Base-by-base conservation (phyloP, 1,140 invertebrate species). In the Heterodera schachtii region DNA sequence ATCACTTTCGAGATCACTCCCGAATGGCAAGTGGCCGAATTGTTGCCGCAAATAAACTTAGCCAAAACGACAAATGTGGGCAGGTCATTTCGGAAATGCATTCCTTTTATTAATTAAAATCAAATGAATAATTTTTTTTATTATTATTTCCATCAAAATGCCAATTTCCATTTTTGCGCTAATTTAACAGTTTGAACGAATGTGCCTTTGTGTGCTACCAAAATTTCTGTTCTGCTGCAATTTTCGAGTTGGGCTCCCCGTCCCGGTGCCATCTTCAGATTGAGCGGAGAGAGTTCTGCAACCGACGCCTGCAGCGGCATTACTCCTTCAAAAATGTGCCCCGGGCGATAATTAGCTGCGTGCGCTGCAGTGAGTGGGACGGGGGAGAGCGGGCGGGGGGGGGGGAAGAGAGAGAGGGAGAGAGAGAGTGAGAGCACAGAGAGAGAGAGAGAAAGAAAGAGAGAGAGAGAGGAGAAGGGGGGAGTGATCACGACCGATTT, bases 191-290 rank as follows among this genome's bases (percentile, higher is more conserved):
- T 70, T 43, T 84, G 7, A 86, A 83, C 41, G 84, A 86, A 69
- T 84, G 83, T 43, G 83, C 83, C 3, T 84, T 86, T 46, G 84
- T 84, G 70, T 84, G 83, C 46, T 84, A 84, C 64, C 79, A 82
- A 74, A 84, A 84, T 46, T 84, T 83, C 9, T 84, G 83, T 66
- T 82, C 84, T 67, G 84, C 82, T 11, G 83, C 83, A 0, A 78
- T 84, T 52, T 84, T 64, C 60, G 83, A 86, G 49, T 73, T 83
- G 7, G 66, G 83, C 11, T 47, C 71, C 7, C 83, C 73, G 80
- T 78, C 80, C 44, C 43, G 84, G 75, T 67, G 84, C 57, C 43
- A 82, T 81, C 52, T 70, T 44, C 52, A 71, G 73, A 77, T 69
- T 41, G 76, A 70, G 70, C 60, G 64, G 76, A 64, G 66, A n/a